Evolutionary conservation across 2,797 vertebrate genomes (phyloP), one percentile per base, ranked within the genome.

Genomic region (Scleropages formosus): DNA sequence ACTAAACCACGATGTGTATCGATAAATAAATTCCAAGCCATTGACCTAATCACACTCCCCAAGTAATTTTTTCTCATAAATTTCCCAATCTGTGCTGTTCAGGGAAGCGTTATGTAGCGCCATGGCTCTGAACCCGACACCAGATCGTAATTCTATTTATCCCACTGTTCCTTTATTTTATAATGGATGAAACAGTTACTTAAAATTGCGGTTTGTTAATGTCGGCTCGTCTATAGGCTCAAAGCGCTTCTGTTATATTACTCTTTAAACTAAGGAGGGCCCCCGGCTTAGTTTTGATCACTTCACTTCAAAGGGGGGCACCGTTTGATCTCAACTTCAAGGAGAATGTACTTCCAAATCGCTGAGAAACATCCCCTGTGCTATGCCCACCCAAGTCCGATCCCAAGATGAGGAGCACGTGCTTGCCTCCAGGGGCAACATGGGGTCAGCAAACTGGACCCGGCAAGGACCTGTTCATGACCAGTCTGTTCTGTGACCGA

Each of bases 301-400:
- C 18, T 13, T 68, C 49, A 22, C 66, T 68, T 68, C 46, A 49
- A 68, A 68, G 49, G 18, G 66, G 66, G 11, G 46, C 20, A 31
- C 15, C 44, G n/a, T 68, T 68, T 68, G 65, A 49, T 47, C 22
- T 68, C 39, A 68, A 68, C 66, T 68, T 68, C 44, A 68, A 49
- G 66, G 66, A 68, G 24, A 39, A 39, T 47, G 49, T 68, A 2
- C 11, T 68, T 68, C 66, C 20, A 39, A 39, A 39, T 39, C 6
- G 4, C 39, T 49, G 22, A 68, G 39, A 68, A 0, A 0, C 44
- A 24, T 46, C 66, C 65, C 20, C 20, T 49, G 11, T 47, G 66
- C 12, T n/a, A 16, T n/a, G 15, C 20, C 46, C 20, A 15, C 46
- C 49, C 1, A 20, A 22, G 46, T 20, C 46, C 1, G 18, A 31